These are phyloP conservation scores for Brassicogethes aeneus DNA, from an alignment of 2,888 invertebrate genomes.

Conservation along the genomic window DNA sequence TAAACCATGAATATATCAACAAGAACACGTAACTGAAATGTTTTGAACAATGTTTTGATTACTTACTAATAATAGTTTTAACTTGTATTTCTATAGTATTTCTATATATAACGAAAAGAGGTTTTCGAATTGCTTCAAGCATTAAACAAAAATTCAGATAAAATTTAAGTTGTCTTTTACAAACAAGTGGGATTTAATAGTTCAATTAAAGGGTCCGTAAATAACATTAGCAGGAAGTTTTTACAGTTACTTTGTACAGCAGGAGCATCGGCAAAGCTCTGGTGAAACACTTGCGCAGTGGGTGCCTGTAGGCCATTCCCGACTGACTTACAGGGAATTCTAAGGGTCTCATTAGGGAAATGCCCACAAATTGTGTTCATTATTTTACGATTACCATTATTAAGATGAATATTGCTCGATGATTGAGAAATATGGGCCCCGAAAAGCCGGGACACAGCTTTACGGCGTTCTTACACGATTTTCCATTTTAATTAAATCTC, in stretches of 20 bases:
- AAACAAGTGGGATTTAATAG: no score
- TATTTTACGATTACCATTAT: constrained; percentile 33
- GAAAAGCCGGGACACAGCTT: constrained; percentile 1
- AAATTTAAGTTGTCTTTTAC: no score
- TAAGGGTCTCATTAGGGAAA: constrained; percentile 33
- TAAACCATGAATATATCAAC: no score
- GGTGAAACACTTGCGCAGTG: background rate
- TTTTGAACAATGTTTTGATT: no score
- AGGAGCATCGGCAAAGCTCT: background rate
- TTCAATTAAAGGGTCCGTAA: no score
- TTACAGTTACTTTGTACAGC: background rate
- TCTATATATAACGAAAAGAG: no score
- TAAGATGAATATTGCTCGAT: constrained; percentile 23
- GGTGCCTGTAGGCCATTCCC: background rate
- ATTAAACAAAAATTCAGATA: no score
- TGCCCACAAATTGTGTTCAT: constrained; percentile 32
- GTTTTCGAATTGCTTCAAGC: no score
- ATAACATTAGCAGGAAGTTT: background rate
- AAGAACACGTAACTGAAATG: no score
- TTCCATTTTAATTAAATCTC: constrained; percentile 6
- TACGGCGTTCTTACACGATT: background rate
- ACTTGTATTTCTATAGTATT: no score
- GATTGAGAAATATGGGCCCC: constrained; percentile 13
- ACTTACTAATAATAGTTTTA: no score
- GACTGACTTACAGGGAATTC: constrained; percentile 17